Evolutionary conservation across 2,888 invertebrate genomes (phyloP).

Genomic region (Drosophila niveifrons): DNA sequence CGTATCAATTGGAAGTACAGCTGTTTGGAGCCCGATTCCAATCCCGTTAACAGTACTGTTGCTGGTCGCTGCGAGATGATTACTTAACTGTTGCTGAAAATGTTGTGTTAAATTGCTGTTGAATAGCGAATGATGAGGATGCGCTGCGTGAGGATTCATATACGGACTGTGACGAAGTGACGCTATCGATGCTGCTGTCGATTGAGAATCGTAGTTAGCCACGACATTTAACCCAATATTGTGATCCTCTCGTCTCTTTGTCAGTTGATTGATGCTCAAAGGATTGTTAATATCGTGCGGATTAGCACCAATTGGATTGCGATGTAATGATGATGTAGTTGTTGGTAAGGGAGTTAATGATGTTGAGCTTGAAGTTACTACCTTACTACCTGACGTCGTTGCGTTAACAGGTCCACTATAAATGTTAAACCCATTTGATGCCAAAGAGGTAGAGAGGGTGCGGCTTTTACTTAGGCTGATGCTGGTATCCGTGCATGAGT

Average conservation of each 20-base stretch:
- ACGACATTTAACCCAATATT: conserved; percentile 43
- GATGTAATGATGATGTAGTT: conserved; percentile 63
- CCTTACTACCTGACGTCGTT: conserved; percentile 5
- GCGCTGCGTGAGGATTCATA: conserved; percentile 21
- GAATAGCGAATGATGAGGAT: conserved; percentile 58
- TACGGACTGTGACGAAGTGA: conserved; percentile 41
- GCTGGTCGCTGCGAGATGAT: conserved; percentile 68
- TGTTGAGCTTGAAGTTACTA: not conserved
- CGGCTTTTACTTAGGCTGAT: conserved; percentile 5
- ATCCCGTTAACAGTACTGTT: conserved; percentile 67
- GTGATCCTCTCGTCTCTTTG: conserved; percentile 87
- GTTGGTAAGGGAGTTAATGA: not conserved
- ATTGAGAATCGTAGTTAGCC: conserved; percentile 23
- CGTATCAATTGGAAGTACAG: conserved; percentile 26
- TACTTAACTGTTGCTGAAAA: conserved; percentile 82
- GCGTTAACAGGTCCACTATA: conserved; percentile 66
- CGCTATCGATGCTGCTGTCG: conserved; percentile 31
- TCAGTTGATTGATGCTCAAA: conserved; percentile 95
- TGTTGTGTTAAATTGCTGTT: conserved; percentile 81
- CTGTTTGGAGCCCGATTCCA: not conserved
- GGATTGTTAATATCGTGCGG: conserved; percentile 97
- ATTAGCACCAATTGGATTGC: conserved; percentile 95
- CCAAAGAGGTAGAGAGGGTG: conserved; percentile 37
- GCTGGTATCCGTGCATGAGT: conserved; percentile 7
- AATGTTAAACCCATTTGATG: conserved; percentile 53